These are phyloP conservation scores for Onthophagus taurus DNA, from an alignment of 1,140 invertebrate genomes.

Conservation along the genomic window DNA sequence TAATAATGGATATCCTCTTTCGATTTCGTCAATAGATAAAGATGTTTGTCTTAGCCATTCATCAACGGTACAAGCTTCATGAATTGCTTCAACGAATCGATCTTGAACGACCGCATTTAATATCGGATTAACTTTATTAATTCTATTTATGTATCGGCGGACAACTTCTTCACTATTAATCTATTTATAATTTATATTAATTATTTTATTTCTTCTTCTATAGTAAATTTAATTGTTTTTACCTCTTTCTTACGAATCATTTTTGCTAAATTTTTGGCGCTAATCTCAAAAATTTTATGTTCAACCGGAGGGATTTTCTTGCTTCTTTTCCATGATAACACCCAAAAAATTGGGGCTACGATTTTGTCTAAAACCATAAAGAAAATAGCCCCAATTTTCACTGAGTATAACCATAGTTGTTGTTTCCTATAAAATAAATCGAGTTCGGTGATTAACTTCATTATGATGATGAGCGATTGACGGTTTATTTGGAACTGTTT, in stretches of 20 bases:
- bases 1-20: conserved; percentile 52
- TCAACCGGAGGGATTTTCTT: conserved; percentile 18
- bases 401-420: too few relatives aligned
- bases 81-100: conserved; percentile 55
- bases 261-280: conserved; percentile 21
- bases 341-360: too few relatives aligned
- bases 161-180: conserved; percentile 54
- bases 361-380: too few relatives aligned
- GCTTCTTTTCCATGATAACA: conserved; percentile 8
- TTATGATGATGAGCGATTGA: too few relatives aligned
- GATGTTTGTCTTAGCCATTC: conserved; percentile 38
- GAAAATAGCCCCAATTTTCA: too few relatives aligned
- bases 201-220: not conserved
- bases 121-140: conserved; percentile 59
- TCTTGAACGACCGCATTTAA: conserved; percentile 70
- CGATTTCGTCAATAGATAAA: conserved; percentile 37
- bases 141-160: conserved; percentile 53
- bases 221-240: not conserved
- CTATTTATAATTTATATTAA: conserved; percentile 23
- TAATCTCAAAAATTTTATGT: conserved; percentile 20
- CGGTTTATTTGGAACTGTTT: too few relatives aligned
- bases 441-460: too few relatives aligned
- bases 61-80: conserved; percentile 58
- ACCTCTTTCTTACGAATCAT: conserved; percentile 25
- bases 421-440: too few relatives aligned